Conservation (phyloP, 23 tunicate genomes). For the Oikopleura albicans region DNA sequence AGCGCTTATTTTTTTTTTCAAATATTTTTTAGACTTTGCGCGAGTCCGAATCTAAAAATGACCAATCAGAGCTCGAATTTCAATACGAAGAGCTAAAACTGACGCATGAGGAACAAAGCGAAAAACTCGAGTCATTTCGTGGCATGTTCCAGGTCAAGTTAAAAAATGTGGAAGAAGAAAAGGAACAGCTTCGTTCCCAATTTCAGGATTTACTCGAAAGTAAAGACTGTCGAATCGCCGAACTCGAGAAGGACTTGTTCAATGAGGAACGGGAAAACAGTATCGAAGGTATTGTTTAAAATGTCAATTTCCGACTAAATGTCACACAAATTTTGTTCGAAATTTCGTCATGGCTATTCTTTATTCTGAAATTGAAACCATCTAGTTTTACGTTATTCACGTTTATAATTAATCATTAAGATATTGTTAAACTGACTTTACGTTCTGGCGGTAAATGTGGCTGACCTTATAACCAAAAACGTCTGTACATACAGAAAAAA, state of each 20-base stretch:
- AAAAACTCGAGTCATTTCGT: not conserved
- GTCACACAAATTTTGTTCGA: too few species aligned
- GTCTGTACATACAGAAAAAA: too few species aligned
- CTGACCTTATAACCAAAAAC: too few species aligned
- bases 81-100: not conserved
- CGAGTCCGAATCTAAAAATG: not conserved
- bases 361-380: too few species aligned
- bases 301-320: too few species aligned
- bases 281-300: not conserved
- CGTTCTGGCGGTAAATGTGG: too few species aligned
- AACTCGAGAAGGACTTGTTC: not conserved
- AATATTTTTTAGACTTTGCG: not conserved
- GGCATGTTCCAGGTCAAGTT: not conserved
- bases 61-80: not conserved
- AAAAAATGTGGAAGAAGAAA: not conserved
- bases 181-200: not conserved
- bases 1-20: too few species aligned
- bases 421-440: too few species aligned
- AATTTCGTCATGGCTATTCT: too few species aligned
- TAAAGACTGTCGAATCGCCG: not conserved
- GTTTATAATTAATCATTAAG: too few species aligned
- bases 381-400: too few species aligned
- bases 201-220: not conserved
- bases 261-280: conserved; percentile 5
- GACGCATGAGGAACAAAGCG: not conserved